Conservation (phyloP, 2,888 invertebrate species). For the Brachypterus glaber region DNA sequence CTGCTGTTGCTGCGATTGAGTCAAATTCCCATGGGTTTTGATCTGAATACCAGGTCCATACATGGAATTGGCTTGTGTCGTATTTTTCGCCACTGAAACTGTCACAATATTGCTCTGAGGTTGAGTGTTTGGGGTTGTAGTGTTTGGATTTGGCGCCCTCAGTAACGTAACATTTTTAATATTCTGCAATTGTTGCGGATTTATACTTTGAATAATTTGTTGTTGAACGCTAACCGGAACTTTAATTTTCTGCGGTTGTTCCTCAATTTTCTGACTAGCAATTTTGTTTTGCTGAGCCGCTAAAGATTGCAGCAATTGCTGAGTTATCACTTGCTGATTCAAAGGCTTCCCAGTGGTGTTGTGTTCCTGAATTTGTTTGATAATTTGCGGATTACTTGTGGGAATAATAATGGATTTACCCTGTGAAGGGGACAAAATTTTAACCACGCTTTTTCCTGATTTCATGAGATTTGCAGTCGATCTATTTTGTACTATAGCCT, state of each 20-base stretch:
- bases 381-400: constrained; percentile 34
- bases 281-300: constrained; percentile 33
- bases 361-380: constrained; percentile 30
- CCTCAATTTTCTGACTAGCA: constrained; percentile 25
- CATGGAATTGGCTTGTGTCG: constrained; percentile 14
- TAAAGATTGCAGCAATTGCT: constrained; percentile 34
- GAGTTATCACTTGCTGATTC: constrained; percentile 29
- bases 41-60: constrained; percentile 28
- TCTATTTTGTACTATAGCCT: constrained; percentile 32
- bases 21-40: constrained; percentile 31
- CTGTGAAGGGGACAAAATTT: constrained; percentile 37
- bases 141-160: constrained; percentile 24
- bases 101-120: constrained; percentile 23
- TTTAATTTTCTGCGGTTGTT: constrained; percentile 22
- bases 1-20: constrained; percentile 41
- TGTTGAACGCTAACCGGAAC: constrained; percentile 28
- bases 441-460: constrained; percentile 34
- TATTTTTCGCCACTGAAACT: constrained; percentile 24
- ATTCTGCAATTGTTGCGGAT: constrained; percentile 36
- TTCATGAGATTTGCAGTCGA: constrained; percentile 30
- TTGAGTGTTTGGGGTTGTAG: constrained; percentile 12
- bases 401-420: constrained; percentile 44
- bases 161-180: constrained; percentile 38
- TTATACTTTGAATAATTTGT: constrained; percentile 35
- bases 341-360: constrained; percentile 22